These are phyloP conservation scores for Tetropium fuscum DNA, from an alignment of 2,888 invertebrate species.

Conservation along the genomic window DNA sequence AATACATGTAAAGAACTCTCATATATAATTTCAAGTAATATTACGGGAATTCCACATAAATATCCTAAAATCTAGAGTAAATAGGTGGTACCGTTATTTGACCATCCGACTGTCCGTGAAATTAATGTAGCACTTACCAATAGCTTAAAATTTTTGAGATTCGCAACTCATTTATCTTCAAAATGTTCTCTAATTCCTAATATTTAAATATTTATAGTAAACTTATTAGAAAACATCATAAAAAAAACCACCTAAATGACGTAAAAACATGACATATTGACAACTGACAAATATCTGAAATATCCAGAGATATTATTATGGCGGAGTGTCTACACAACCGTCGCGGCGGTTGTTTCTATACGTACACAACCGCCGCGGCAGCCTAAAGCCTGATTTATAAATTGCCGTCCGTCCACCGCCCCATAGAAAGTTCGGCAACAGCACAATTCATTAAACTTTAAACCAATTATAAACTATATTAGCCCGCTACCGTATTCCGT, in stretches of 20 bases:
- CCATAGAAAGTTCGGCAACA: too few relatives aligned
- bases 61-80: constrained; percentile 7
- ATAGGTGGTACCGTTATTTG: constrained; percentile 22
- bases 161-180: constrained; percentile 17
- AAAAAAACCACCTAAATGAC: constrained; percentile 41
- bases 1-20: too few relatives aligned
- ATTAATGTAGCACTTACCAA: constrained; percentile 13
- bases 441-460: too few relatives aligned
- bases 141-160: background rate
- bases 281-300: constrained; percentile 46
- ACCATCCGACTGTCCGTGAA: background rate
- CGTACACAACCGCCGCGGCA: too few relatives aligned
- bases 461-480: too few relatives aligned
- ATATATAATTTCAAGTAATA: background rate
- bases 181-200: background rate
- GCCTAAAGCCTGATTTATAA: too few relatives aligned
- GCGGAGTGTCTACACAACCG: too few relatives aligned
- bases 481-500: too few relatives aligned
- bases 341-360: too few relatives aligned
- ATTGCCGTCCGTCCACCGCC: too few relatives aligned
- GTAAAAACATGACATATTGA: constrained; percentile 45
- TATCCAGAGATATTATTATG: too few relatives aligned
- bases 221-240: constrained; percentile 21
- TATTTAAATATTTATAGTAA: constrained; percentile 18
- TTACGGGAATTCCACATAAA: background rate